These are phyloP conservation scores for Chloroclystis v-ata DNA, from an alignment of 2,888 invertebrate genomes.

Conservation along the genomic window DNA sequence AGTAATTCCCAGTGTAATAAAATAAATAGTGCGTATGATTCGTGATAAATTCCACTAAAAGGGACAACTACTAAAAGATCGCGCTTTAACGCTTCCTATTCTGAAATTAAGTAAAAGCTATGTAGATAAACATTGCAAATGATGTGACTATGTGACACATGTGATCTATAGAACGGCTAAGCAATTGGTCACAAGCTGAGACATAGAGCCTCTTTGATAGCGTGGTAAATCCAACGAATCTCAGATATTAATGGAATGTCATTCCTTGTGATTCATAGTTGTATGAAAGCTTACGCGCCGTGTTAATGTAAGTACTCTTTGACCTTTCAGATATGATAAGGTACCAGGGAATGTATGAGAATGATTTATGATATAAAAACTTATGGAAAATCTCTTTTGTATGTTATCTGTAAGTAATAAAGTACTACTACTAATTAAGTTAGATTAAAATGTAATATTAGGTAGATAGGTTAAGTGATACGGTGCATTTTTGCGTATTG, in stretches of 20 bases:
- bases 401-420: no score
- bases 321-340: conserved; percentile 4
- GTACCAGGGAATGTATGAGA: neutral
- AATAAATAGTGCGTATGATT: no score
- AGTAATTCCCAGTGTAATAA: no score
- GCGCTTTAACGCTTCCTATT: no score
- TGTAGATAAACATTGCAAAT: conserved; percentile 19
- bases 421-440: no score
- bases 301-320: conserved; percentile 1
- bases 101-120: no score
- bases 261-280: conserved; percentile 15
- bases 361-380: neutral
- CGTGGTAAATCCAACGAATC: conserved; percentile 19
- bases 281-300: conserved; percentile 7
- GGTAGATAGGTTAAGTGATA: no score
- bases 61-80: no score
- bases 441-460: no score
- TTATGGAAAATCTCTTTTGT: no score
- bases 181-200: conserved; percentile 25
- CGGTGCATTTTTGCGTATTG: no score
- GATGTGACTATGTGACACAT: conserved; percentile 17
- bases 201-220: conserved; percentile 24
- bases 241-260: conserved; percentile 18
- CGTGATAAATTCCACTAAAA: no score
- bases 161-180: conserved; percentile 24